Evolutionary conservation across 2,888 invertebrate genomes (phyloP), one percentile per base, ranked within the genome.

Genomic region (Brachyptera risi): DNA sequence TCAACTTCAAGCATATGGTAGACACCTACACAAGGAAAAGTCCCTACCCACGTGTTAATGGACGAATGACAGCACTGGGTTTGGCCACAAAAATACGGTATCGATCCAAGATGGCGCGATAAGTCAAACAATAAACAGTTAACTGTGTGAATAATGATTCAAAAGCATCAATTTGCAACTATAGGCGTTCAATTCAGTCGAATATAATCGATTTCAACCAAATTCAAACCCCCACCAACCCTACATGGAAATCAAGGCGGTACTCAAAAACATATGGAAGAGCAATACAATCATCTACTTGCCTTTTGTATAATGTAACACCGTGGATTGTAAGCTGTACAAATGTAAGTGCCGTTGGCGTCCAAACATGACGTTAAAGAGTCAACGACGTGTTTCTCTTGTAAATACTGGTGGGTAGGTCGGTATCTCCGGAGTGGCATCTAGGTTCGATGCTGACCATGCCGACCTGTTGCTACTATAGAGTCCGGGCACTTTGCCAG

Each of bases 231-330:
- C n/a, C n/a, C n/a, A n/a, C n/a, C n/a, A n/a, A n/a, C n/a, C n/a
- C n/a, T n/a, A n/a, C n/a, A n/a, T n/a, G n/a, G n/a, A n/a, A n/a
- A n/a, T 38, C 13, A 13, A 38, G 17, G 40, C 15, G 40, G 40
- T 38, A 17, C 13, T n/a, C n/a, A n/a, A 19, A 35, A 54, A 54
- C 54, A 35, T 54, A 54, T 54, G 54, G 54, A 37, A 54, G 24
- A 17, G 26, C 54, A 19, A 23, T 27, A 47, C 21, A 50, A 19
- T 11, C 19, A 63, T 62, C 31, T 40, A 51, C 66, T 73, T 74
- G 84, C 84, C 82, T 84, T 84, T 70, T 84, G 83, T 59, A 84
- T 83, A 69, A 84, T 81, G 74, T 80, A 84, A 74, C 83, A 84
- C 63, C 83, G 75, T 26, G 83, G 83, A 69, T 81, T 81, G 72